Evolutionary conservation across 2,888 invertebrate species (phyloP).

Genomic region (Drosophila testacea): DNA sequence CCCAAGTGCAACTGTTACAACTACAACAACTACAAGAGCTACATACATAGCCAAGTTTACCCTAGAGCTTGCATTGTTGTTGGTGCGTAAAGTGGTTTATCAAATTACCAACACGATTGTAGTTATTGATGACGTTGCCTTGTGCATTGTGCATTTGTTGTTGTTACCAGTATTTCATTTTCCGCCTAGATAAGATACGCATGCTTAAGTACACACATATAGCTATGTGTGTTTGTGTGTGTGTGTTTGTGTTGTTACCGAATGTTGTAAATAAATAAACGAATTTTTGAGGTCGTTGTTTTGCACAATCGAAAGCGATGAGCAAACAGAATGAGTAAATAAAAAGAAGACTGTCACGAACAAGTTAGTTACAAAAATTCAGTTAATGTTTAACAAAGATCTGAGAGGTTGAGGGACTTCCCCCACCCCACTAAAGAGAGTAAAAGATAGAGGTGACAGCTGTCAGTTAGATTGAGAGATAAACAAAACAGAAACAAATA

Average conservation of each 20-base stretch:
- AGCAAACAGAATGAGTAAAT: slow-evolving; percentile 13
- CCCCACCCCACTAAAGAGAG: neutral
- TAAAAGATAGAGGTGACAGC: slow-evolving; percentile 19
- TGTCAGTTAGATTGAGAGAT: slow-evolving; percentile 19
- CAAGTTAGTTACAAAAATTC: slow-evolving; percentile 15
- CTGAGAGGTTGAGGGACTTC: neutral
- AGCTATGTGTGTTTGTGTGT: slow-evolving; percentile 6
- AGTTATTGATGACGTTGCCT: slow-evolving; percentile 50
- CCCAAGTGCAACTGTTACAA: slow-evolving; percentile 51
- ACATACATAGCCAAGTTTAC: slow-evolving; percentile 24
- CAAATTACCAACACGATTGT: slow-evolving; percentile 46
- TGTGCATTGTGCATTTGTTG: slow-evolving; percentile 45
- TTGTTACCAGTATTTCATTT: slow-evolving; percentile 40
- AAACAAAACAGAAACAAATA: slow-evolving; percentile 7
- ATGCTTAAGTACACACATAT: slow-evolving; percentile 31
- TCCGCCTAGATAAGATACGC: slow-evolving; percentile 68
- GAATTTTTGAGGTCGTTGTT: slow-evolving; percentile 57
- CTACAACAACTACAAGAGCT: slow-evolving; percentile 16
- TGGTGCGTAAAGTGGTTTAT: slow-evolving; percentile 45
- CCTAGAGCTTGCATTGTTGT: slow-evolving; percentile 33
- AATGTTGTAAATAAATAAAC: slow-evolving; percentile 65
- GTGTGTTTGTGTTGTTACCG: slow-evolving; percentile 19
- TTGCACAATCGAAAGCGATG: slow-evolving; percentile 59
- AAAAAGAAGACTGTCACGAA: neutral
- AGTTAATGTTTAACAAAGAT: slow-evolving; percentile 11